These are phyloP conservation scores for Hafferia zeledoni DNA, from an alignment of 2,797 vertebrate genomes.

Conservation along the genomic window DNA sequence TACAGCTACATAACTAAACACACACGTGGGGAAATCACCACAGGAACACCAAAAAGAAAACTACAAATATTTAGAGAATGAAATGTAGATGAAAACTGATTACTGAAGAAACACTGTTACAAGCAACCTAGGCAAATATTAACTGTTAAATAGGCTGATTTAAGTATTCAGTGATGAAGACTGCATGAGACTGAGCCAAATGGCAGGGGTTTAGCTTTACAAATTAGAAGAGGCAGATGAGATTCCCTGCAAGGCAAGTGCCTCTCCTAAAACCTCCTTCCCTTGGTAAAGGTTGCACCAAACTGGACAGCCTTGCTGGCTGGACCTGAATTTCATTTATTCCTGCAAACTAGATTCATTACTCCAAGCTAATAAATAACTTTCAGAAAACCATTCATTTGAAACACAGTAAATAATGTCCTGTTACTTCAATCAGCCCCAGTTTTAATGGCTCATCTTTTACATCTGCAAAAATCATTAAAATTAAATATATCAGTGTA, in stretches of 20 bases:
- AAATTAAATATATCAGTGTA: neutral
- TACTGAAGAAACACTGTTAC: neutral
- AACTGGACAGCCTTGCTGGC: neutral
- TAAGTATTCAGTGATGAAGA: neutral
- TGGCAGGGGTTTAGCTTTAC: neutral
- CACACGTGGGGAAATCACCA: neutral
- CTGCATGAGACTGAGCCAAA: constrained; percentile 1
- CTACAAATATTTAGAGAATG: constrained; percentile 32
- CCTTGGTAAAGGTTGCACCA: neutral
- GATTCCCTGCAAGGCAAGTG: neutral
- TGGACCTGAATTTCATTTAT: neutral
- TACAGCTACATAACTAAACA: neutral
- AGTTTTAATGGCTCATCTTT: neutral
- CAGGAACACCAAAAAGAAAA: neutral
- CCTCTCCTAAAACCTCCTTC: neutral
- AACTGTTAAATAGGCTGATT: neutral
- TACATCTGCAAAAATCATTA: constrained; percentile 8
- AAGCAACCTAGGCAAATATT: constrained; percentile 17
- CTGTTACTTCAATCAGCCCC: neutral
- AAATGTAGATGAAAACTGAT: neutral
- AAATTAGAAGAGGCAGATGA: constrained; percentile 34
- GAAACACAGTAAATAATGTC: neutral
- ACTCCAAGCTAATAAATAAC: constrained; percentile 13
- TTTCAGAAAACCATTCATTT: constrained; percentile 13
- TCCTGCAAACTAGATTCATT: neutral